phyloP scores from a whole-genome alignment of 2,797 vertebrate genomes.

The Carduelis carduelis region DNA sequence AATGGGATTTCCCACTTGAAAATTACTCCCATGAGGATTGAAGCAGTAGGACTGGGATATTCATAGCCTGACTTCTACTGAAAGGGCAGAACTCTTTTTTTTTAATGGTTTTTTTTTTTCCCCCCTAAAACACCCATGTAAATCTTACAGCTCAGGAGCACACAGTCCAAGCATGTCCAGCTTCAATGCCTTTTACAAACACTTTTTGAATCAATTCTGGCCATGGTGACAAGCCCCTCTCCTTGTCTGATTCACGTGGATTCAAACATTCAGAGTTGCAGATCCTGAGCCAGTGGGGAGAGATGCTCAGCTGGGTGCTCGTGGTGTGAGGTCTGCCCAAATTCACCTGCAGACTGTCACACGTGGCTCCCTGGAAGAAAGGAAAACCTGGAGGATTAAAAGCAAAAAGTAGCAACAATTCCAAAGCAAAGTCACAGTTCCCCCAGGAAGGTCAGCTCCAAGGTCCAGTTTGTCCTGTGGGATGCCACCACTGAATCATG shows the following conservation, averaged over 20 bases:
- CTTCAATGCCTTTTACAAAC: not conserved
- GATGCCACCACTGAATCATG: not conserved
- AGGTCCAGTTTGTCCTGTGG: not conserved
- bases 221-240: not conserved
- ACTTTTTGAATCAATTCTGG: not conserved
- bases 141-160: not conserved
- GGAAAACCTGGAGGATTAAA: not conserved
- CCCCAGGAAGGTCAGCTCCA: not conserved
- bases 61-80: not conserved
- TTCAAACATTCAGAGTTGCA: not conserved
- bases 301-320: not conserved
- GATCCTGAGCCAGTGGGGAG: not conserved
- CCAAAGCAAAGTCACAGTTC: not conserved
- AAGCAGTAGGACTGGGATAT: not conserved
- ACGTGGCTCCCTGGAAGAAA: not conserved
- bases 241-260: not conserved
- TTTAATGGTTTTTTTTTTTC: rapidly evolving
- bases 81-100: not conserved
- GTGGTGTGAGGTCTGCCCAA: not conserved
- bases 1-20: constrained; percentile 49
- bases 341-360: not conserved
- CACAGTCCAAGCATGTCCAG: not conserved
- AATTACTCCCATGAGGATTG: not conserved
- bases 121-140: not conserved
- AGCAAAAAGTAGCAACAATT: not conserved